Evolutionary conservation across 2,113 vertebrate species (phyloP).

Genomic region (Periophthalmodon schlosseri): DNA sequence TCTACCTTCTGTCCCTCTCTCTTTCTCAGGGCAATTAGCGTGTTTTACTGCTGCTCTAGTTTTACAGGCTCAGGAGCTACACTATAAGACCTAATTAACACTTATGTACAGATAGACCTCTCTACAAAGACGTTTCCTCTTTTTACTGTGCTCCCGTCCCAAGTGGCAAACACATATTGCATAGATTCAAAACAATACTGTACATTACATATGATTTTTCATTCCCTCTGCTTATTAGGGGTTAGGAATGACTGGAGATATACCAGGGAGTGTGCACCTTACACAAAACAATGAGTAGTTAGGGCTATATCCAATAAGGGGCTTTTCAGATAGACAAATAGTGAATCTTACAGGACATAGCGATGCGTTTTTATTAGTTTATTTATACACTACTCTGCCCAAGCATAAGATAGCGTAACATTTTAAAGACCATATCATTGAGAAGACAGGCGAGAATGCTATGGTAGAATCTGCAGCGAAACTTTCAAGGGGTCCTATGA

Average conservation of each 20-base stretch:
- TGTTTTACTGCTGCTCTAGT: conserved; percentile 54
- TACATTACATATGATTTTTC: neutral
- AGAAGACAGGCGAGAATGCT: no score
- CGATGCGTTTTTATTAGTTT: no score
- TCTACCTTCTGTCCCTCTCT: conserved; percentile 31
- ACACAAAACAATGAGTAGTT: neutral
- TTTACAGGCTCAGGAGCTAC: conserved; percentile 49
- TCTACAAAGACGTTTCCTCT: conserved; percentile 14
- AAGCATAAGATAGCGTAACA: no score
- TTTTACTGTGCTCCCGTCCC: neutral
- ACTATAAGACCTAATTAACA: conserved; percentile 61
- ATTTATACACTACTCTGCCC: no score
- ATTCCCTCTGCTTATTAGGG: neutral
- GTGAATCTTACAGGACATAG: no score
- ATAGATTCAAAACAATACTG: neutral
- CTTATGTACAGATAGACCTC: conserved; percentile 24
- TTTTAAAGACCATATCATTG: no score
- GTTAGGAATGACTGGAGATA: neutral
- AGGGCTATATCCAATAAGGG: neutral
- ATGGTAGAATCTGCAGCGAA: no score
- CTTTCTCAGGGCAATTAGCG: conserved; percentile 51
- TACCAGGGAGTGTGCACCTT: neutral
- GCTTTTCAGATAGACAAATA: neutral
- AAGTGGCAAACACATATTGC: neutral
- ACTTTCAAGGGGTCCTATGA: neutral